Conservation (phyloP, 2,888 invertebrate genomes). For the Eueremaeus valkanovi region DNA sequence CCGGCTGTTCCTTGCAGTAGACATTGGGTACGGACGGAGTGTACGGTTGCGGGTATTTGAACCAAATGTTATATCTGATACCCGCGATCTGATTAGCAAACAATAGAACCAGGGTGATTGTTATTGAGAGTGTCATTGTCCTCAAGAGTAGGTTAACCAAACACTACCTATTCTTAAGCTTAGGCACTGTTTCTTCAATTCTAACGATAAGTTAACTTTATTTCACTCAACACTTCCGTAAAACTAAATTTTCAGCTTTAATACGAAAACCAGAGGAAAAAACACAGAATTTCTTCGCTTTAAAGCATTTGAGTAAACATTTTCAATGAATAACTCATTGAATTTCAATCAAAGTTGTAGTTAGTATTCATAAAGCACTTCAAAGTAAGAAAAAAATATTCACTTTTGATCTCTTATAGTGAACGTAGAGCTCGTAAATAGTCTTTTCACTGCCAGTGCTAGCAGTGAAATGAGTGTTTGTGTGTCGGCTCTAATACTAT, state of each 20-base stretch:
- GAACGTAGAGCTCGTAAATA: too few relatives aligned
- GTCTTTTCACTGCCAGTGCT: conserved; percentile 19
- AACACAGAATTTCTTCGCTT: too few relatives aligned
- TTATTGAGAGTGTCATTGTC: conserved; percentile 24
- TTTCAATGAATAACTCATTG: too few relatives aligned
- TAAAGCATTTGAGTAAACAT: too few relatives aligned
- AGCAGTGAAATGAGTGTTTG: conserved; percentile 30
- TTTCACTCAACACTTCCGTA: neutral
- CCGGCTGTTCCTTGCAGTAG: conserved; percentile 33
- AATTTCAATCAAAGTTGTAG: too few relatives aligned
- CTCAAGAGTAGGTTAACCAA: conserved; percentile 29
- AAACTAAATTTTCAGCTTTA: neutral
- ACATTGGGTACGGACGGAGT: neutral
- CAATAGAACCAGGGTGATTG: conserved; percentile 8
- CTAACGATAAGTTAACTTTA: neutral
- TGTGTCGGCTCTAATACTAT: conserved; percentile 31
- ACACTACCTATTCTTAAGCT: conserved; percentile 23
- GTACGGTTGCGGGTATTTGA: conserved; percentile 38
- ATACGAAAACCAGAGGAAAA: neutral
- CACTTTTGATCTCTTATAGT: too few relatives aligned
- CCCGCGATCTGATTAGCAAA: neutral
- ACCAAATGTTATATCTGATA: conserved; percentile 37
- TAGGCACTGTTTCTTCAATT: neutral
- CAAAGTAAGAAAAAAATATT: too few relatives aligned
- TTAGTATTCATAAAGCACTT: too few relatives aligned